Conservation (phyloP, 2,797 vertebrate species). For the Ataeniobius toweri region DNA sequence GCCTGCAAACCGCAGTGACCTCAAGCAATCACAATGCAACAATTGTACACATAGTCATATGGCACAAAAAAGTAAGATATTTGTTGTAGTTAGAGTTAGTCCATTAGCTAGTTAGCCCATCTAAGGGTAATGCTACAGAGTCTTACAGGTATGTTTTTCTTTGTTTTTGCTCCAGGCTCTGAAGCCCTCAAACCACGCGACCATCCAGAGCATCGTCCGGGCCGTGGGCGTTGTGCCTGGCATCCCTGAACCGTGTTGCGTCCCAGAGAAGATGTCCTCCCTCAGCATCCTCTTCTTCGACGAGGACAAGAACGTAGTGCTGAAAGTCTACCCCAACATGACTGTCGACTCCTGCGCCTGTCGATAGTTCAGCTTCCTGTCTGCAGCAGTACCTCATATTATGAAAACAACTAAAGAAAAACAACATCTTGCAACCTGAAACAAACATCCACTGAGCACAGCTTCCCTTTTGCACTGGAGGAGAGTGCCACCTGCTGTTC, state of each 20-base stretch:
- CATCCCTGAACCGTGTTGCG: conserved; percentile 95
- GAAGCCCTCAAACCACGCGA: conserved; percentile 97
- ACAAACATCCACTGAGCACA: conserved; percentile 19
- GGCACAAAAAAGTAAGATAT: neutral
- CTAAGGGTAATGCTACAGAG: neutral
- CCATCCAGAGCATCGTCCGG: conserved; percentile 97
- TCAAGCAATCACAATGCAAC: neutral
- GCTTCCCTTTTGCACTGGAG: conserved; percentile 80
- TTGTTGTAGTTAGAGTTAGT: neutral
- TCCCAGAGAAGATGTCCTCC: conserved; percentile 96
- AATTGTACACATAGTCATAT: neutral
- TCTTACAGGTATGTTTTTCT: neutral
- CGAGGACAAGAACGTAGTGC: conserved; percentile 94
- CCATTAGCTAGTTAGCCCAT: neutral
- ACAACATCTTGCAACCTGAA: neutral
- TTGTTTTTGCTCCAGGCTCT: conserved; percentile 78
- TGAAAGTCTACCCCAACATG: conserved; percentile 99
- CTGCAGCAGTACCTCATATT: conserved; percentile 10
- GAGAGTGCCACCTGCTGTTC: conserved; percentile 53
- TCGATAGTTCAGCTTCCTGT: conserved; percentile 79
- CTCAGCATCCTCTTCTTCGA: conserved; percentile 97
- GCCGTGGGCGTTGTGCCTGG: conserved; percentile 92
- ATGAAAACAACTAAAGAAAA: conserved; percentile 5
- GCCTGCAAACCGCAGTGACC: neutral
- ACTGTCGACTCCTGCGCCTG: conserved; percentile 95